Base-by-base conservation (phyloP, 2,113 vertebrate species). In the Eidolon helvum region DNA sequence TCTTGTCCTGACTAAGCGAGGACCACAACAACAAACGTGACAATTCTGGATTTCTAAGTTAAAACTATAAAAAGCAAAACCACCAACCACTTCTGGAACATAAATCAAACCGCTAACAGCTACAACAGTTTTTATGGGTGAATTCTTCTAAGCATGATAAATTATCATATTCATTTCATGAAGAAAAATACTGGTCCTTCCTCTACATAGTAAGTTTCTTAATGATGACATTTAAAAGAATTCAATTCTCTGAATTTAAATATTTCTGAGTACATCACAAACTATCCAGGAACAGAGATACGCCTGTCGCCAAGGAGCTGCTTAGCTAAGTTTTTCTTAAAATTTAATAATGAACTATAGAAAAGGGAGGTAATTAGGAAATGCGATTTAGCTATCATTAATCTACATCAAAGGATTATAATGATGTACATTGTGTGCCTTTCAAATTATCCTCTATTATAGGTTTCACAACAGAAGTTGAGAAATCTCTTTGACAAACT, bases 381-480 rank as follows among this genome's bases (percentile, higher is more conserved):
- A 98, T 77, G 97, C 97, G 95, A 98, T 97, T 98, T 98, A 96
- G 96, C 98, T 97, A 96, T 98, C 98, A 98, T 98, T 98, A 99
- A 99, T 99, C 98, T 98, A 98, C 98, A 99, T 99, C 98, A 99
- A 99, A 99, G 98, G 98, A 98, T 97, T 97, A 97, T 98, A 98
- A 99, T 97, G 98, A 98, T 98, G 98, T 96, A 98, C 96, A 99
- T 35, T 99, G 98, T 98, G 94, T 97, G 97, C 96, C 98, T 98
- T 98, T 98, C 97, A 98, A 98, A 98, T 98, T 98, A 99, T 98
- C 98, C 97, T 98, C 98, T 98, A 98, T 99, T 98, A 98, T 26
- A 95, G 90, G 96, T 98, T 98, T 98, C 97, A 98, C 97, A 98
- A 98, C 93, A 98, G 96, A 98, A 98, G 98, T 98, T 98, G 98